These are phyloP conservation scores for Python bivittatus DNA, from an alignment of 2,113 vertebrate species.

Conservation along the genomic window DNA sequence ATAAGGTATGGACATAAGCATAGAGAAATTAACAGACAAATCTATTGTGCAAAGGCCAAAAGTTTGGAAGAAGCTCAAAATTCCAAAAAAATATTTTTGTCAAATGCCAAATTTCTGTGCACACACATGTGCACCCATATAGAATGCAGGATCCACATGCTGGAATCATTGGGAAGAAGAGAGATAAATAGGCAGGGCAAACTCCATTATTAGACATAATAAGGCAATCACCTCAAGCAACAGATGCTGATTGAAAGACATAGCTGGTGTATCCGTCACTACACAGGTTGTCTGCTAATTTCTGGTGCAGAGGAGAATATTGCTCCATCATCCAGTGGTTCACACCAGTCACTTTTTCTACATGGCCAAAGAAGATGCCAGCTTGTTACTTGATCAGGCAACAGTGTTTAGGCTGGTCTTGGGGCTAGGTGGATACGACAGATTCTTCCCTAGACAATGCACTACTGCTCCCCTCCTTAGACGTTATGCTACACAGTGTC, in stretches of 20 bases:
- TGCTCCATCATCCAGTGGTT: not conserved
- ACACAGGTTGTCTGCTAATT: not conserved
- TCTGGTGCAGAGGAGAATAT: not conserved
- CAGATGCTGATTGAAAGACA: not conserved
- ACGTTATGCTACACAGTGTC: not conserved
- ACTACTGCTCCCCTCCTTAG: not conserved
- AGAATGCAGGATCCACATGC: not conserved
- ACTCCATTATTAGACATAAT: not conserved
- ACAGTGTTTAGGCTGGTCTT: not conserved
- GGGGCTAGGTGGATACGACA: not conserved
- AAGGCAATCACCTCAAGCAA: not conserved
- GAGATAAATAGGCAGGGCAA: not conserved
- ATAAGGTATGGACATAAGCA: not conserved
- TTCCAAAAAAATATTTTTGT: not conserved
- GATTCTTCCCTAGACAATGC: not conserved
- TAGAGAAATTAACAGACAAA: not conserved
- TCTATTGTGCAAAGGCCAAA: not conserved
- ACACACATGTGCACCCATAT: not conserved
- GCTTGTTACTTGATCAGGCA: not conserved
- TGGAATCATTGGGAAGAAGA: not conserved
- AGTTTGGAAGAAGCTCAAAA: not conserved
- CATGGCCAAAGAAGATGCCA: not conserved
- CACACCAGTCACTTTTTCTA: not conserved
- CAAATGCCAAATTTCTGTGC: not conserved
- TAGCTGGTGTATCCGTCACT: not conserved